Base-by-base conservation (phyloP, 2,888 invertebrate genomes). In the Aleiodes leptofemur region DNA sequence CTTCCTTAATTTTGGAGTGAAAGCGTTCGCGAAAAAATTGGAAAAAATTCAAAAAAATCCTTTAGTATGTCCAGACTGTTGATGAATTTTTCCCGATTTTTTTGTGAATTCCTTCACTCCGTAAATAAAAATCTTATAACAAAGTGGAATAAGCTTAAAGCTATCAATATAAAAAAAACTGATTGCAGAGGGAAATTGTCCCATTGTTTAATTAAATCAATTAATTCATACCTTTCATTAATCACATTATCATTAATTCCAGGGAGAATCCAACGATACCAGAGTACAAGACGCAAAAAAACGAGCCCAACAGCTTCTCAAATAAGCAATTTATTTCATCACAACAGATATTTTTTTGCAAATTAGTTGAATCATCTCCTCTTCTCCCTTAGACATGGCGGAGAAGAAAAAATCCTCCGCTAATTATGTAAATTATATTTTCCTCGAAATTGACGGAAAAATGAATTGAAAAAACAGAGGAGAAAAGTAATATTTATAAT, bases 211-310 rank as follows among this genome's bases (percentile, higher is more conserved):
- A 34, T 4, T 6, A 34, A 34, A 34, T 4, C 0, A 34, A 34
- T 6, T 0, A 34, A 38, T 38, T 38, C 0, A 38, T 3, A 7
- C 1, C 8, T 38, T 9, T 59, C 70, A 69, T 66, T 51, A 13
- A 31, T 34, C 64, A 69, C 57, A 8, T 5, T 9, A 50, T 14
- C 56, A 51, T 64, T 73, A 70, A 6, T 56, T 80, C 76, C 84
- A 91, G 90, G 90, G 90, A 78, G 88, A 90, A 74, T 91, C 93
- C 77, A 93, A 93, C 89, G 92, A 93, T 87, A 90, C 90, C 78
- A 91, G 93, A 86, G 93, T 93, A 89, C 90, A 91, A 82, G 92
- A 92, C 83, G 93, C 93, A 76, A 94, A 94, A 90, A 92, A 93
- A 86, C 90, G 93, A 81, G 93, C 93, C 79, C 92, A 92, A 85